phyloP scores from a whole-genome alignment of 1,140 invertebrate genomes.

The Schmidtea mediterranea region DNA sequence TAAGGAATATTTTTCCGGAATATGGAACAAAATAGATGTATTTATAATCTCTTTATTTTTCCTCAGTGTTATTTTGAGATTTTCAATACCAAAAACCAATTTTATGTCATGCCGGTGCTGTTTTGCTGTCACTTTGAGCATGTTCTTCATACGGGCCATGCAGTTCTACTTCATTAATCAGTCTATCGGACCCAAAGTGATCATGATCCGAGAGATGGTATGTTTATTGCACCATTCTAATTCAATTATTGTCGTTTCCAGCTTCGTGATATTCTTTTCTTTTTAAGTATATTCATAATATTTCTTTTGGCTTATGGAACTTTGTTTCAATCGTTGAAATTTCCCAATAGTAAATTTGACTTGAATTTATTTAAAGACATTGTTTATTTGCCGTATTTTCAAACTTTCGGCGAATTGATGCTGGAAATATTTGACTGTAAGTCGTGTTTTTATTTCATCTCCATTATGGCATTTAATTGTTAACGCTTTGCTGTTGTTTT shows the following conservation, averaged over 20 bases:
- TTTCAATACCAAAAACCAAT: no score
- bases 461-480: no score
- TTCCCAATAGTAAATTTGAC: conserved; percentile 13
- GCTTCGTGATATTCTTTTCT: conserved; percentile 22
- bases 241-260: no score
- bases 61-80: no score
- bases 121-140: not conserved
- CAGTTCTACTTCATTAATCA: conserved; percentile 18
- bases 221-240: not conserved
- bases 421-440: conserved; percentile 16
- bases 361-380: conserved; percentile 18
- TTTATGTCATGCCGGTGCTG: not conserved
- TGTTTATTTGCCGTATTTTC: conserved; percentile 27
- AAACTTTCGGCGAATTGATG: conserved; percentile 26
- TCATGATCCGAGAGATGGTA: conserved; percentile 28
- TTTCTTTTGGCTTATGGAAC: conserved; percentile 27
- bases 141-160: conserved; percentile 19
- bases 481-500: no score
- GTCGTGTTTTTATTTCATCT: no score
- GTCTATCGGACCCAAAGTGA: conserved; percentile 24
- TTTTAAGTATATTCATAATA: conserved; percentile 22
- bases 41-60: no score
- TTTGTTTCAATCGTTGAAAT: conserved; percentile 21
- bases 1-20: no score
- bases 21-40: no score